Conservation (phyloP, 2,888 invertebrate species). For the Cephus runcator region DNA sequence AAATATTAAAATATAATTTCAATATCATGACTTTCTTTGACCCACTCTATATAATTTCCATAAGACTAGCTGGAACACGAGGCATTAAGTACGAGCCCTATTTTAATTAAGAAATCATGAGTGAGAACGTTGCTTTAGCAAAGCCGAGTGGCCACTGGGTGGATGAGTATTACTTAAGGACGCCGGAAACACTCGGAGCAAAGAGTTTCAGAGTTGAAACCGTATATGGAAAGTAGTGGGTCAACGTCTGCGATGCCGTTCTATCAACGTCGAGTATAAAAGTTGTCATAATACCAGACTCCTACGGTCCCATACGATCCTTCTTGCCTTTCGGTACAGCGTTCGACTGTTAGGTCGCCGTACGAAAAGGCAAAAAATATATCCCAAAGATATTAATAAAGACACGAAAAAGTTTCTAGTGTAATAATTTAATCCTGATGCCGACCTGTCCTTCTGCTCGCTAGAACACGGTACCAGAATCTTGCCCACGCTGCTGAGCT, state of each 20-base stretch:
- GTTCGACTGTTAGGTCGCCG: not conserved
- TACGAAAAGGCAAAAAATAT: not conserved
- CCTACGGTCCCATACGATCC: not conserved
- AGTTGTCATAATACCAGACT: not conserved
- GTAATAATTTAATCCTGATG: not conserved
- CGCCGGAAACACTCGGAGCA: not conserved
- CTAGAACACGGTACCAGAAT: slow-evolving; percentile 59
- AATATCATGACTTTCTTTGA: not conserved
- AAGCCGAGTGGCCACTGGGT: not conserved
- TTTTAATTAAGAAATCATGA: not conserved
- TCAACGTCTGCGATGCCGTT: not conserved
- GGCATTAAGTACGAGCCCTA: not conserved
- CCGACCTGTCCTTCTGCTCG: slow-evolving; percentile 54
- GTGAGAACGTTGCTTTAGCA: not conserved
- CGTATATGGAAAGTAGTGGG: not conserved
- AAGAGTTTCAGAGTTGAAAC: not conserved
- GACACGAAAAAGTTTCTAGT: not conserved
- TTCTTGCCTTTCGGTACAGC: no score
- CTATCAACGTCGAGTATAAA: not conserved
- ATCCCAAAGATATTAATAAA: not conserved
- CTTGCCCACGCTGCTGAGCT: slow-evolving; percentile 58
- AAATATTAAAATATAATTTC: not conserved
- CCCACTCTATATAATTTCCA: not conserved
- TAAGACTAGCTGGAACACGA: not conserved
- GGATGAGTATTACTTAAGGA: not conserved